Evolutionary conservation across 2,113 vertebrate species (phyloP), one percentile per base, ranked within the genome.

Genomic region (Physeter macrocephalus): DNA sequence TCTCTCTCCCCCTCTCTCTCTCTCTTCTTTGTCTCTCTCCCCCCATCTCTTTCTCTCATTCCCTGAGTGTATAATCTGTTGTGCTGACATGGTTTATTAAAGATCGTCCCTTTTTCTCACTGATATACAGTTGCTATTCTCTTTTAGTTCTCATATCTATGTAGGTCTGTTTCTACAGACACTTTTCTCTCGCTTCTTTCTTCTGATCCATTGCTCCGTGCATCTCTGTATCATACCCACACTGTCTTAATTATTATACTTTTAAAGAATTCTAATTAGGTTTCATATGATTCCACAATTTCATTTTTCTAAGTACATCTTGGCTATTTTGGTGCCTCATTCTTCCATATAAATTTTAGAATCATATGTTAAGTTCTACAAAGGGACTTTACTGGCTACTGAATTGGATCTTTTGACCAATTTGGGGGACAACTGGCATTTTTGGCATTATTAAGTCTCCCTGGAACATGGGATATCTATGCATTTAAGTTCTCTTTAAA

Each of bases 231-330:
- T 4, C 57, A 41, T 0, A 23, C 9, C 2, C 5, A 80, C 11
- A n/a, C 5, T 34, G 3, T 46, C 49, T 75, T 54, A 41, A 34
- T 66, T 71, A 31, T 54, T 75, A 52, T 7, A 75, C 39, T 67
- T 78, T 59, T 49, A 14, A 75, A 57, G 39, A 57, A 43, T 13
- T 46, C 20, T 49, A 54, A 86, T 46, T 43, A 27, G 1, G 4
- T 72, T 81, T 83, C 83, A 61, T 13, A 52, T 49, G 52, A 83
- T 41, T 18, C 2, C 2, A 25, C 3, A 10, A 20, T 71, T 87
- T 96, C 34, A 7, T 96, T 72, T 91, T 31, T 69, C 66, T 69
- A 57, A 29, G 59, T 43, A 52, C 9, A 8, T 17, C 41, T 89
- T 87, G 21, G 15, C n/a, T 54, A 69, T 46, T 62, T 41, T 29